These are phyloP conservation scores for Coecobrya sp. DNA, from an alignment of 2,888 invertebrate genomes.

Conservation along the genomic window DNA sequence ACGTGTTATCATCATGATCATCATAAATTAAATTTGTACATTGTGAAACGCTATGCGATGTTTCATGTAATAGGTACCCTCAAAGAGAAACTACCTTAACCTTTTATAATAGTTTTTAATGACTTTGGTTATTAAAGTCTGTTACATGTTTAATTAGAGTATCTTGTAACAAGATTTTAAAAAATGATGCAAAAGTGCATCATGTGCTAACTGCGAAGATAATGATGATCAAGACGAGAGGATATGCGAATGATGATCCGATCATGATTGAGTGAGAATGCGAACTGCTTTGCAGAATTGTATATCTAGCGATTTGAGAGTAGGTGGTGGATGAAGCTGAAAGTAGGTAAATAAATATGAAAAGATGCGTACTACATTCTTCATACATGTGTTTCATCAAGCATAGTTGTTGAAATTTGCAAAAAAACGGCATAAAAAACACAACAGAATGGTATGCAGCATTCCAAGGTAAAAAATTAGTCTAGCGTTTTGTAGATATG, in stretches of 20 bases:
- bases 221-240: background rate
- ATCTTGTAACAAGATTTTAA: background rate
- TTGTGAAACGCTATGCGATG: background rate
- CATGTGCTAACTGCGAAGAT: background rate
- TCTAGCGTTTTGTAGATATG: background rate
- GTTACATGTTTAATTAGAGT: background rate
- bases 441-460: no score
- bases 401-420: background rate
- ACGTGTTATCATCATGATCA: background rate
- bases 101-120: no score
- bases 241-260: background rate
- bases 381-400: constrained; percentile 27
- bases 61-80: no score
- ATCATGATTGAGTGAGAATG: constrained; percentile 10
- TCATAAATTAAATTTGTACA: no score
- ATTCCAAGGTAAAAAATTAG: background rate
- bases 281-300: no score
- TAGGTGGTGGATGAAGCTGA: background rate
- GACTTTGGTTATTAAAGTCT: no score
- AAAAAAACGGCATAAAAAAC: background rate
- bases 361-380: constrained; percentile 4
- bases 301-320: no score
- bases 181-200: background rate
- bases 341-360: constrained; percentile 18
- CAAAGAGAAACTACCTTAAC: no score